These are phyloP conservation scores for Aplodontia rufa DNA, from an alignment of 2,113 vertebrate species.

Conservation along the genomic window DNA sequence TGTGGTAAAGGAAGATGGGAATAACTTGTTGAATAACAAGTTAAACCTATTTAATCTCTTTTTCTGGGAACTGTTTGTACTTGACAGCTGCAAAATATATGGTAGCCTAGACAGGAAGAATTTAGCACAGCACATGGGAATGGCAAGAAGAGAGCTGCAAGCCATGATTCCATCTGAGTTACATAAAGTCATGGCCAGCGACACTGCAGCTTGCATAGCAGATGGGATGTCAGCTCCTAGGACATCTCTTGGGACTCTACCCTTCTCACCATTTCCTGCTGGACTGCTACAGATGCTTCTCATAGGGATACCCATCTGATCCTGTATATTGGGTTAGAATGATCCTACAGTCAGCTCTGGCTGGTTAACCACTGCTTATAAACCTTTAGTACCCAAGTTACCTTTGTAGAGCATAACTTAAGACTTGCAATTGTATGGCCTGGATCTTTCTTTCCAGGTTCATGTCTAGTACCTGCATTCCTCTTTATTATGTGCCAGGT, in stretches of 20 bases:
- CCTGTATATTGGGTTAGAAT: not conserved
- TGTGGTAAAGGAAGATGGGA: constrained; percentile 18
- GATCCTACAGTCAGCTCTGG: not conserved
- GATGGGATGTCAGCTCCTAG: not conserved
- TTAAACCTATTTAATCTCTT: constrained; percentile 59
- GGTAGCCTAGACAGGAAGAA: not conserved
- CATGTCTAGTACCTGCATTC: not conserved
- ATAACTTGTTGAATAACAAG: constrained; percentile 32
- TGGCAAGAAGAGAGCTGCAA: not conserved
- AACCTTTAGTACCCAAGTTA: not conserved
- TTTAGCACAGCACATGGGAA: not conserved
- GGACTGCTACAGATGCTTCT: not conserved
- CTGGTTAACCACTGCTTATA: not conserved
- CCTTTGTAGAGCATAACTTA: not conserved
- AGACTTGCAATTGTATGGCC: not conserved
- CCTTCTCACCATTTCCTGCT: not conserved
- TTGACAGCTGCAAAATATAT: constrained; percentile 47
- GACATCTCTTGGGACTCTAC: not conserved
- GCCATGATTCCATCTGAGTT: not conserved
- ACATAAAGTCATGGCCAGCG: not conserved
- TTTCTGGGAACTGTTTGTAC: constrained; percentile 31
- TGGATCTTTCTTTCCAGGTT: not conserved
- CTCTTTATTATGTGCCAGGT: not conserved
- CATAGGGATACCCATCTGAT: rapidly evolving
- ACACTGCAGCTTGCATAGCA: not conserved